A percentile compares a stretch with the other conserved stretches of the same genome.
phyloP scores from a whole-genome alignment of 2,888 invertebrate genomes.

The Campopleginae sp. region DNA sequence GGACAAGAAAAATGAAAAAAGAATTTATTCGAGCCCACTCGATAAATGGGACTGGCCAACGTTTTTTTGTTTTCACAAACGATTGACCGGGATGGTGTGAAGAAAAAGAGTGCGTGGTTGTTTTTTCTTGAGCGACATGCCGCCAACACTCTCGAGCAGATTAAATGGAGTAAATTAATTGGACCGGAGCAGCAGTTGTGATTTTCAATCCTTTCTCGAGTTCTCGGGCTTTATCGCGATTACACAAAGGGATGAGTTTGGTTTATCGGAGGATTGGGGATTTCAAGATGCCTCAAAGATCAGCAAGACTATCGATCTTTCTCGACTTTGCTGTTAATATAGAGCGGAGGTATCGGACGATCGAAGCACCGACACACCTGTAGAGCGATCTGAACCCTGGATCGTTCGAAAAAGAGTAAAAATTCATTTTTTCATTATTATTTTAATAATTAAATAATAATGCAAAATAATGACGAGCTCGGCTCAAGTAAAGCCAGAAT shows the following conservation, averaged over 20 bases:
- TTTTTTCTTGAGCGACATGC: not conserved
- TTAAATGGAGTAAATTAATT: constrained; percentile 38
- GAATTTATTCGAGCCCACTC: not conserved
- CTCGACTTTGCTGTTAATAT: not conserved
- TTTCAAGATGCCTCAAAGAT: constrained; percentile 40
- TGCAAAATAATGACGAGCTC: no score
- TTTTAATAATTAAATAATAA: no score
- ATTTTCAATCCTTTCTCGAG: constrained; percentile 10
- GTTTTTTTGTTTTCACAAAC: not conserved
- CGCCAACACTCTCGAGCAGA: not conserved
- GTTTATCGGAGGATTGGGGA: constrained; percentile 54
- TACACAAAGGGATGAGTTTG: constrained; percentile 31
- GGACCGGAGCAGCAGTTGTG: constrained; percentile 13
- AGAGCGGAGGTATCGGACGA: not conserved
- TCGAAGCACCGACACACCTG: not conserved
- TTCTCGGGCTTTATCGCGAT: not conserved
- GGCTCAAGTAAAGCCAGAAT: no score
- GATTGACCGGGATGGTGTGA: not conserved
- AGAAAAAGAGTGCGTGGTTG: not conserved
- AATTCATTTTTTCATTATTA: no score
- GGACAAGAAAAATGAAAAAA: no score
- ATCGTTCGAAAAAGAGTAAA: no score
- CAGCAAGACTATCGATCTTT: constrained; percentile 44
- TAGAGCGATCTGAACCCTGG: no score
- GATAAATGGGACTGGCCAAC: not conserved